A percentile compares a stretch with the other conserved stretches of the same genome.
These are phyloP conservation scores for Pseudomyrmex pallidus DNA, from an alignment of 1,140 invertebrate genomes.

Conservation along the genomic window DNA sequence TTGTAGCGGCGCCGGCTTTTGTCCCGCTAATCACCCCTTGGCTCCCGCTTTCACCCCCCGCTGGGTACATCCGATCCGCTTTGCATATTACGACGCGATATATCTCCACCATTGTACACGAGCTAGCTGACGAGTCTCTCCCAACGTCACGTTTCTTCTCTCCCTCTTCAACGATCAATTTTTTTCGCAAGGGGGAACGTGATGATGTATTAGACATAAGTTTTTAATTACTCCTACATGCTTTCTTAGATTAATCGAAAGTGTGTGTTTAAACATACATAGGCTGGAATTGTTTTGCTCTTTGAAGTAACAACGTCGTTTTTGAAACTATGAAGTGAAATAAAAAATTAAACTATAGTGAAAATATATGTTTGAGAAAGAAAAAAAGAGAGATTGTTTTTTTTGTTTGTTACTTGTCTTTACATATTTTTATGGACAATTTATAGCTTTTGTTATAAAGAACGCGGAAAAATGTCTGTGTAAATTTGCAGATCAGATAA, in stretches of 20 bases:
- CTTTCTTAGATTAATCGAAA: background rate
- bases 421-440: no score
- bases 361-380: background rate
- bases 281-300: background rate
- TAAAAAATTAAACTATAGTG: background rate
- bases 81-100: constrained; percentile 80
- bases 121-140: constrained; percentile 65
- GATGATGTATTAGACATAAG: constrained; percentile 11
- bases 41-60: constrained; percentile 79
- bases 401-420: no score
- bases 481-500: background rate
- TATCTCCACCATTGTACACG: constrained; percentile 75
- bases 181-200: constrained; percentile 15
- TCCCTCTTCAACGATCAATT: constrained; percentile 49
- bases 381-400: no score
- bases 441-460: background rate
- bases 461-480: background rate
- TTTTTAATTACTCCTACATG: background rate
- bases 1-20: constrained; percentile 84
- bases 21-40: constrained; percentile 84
- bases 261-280: background rate
- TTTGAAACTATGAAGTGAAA: background rate
- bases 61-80: constrained; percentile 80
- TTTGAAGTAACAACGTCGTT: background rate
- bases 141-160: constrained; percentile 66